A percentile compares a stretch with the other conserved stretches of the same genome.
phyloP scores from a whole-genome alignment of 37 sponge, comb jelly and placozoan species.

The Beroe forskalii region DNA sequence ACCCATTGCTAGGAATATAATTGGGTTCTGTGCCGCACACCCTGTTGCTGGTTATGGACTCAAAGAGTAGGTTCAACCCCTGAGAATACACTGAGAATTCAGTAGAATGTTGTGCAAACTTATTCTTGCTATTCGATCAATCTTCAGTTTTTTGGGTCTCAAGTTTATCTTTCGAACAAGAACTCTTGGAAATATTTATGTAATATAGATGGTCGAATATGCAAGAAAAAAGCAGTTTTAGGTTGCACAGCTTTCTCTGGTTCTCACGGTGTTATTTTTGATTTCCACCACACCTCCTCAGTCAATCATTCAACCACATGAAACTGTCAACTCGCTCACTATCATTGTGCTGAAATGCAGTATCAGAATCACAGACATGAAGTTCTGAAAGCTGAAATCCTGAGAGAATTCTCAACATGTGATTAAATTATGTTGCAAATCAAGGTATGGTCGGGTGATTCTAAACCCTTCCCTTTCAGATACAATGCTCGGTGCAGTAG shows the following conservation, averaged over 20 bases:
- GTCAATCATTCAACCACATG: no score
- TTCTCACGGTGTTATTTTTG: background rate
- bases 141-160: background rate
- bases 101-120: background rate
- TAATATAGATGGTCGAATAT: no score
- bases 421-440: no score
- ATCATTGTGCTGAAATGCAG: no score
- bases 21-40: background rate
- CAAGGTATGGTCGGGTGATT: background rate
- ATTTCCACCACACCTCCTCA: background rate
- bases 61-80: background rate
- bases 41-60: background rate
- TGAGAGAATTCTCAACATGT: no score
- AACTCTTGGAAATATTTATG: no score
- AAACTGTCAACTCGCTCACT: no score
- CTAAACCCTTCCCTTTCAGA: conserved; percentile 15
- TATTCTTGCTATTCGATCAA: background rate
- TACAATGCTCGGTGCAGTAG: conserved; percentile 14
- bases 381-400: no score
- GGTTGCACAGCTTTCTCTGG: background rate
- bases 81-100: background rate
- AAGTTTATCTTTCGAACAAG: no score
- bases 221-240: no score
- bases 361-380: background rate
- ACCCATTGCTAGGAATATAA: background rate